phyloP scores from a whole-genome alignment of 2,797 vertebrate genomes.

The Chiloscyllium punctatum region DNA sequence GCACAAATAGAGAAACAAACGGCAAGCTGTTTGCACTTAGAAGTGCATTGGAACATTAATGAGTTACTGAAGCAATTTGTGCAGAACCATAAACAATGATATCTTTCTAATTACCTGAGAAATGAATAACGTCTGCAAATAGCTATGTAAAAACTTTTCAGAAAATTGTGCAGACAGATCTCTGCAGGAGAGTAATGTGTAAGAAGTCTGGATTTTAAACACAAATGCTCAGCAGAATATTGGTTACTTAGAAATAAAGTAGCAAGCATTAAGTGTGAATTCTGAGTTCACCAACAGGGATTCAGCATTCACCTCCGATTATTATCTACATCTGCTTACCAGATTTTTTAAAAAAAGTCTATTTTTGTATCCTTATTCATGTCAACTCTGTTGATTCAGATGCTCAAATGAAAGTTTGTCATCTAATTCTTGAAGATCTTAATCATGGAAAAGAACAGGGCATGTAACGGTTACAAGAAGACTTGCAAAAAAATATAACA shows the following conservation, averaged over 20 bases:
- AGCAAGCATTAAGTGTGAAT: not conserved
- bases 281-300: not conserved
- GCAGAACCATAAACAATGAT: not conserved
- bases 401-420: not conserved
- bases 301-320: not conserved
- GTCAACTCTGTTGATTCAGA: not conserved
- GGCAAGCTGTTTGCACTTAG: not conserved
- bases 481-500: not conserved
- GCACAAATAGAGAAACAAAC: not conserved
- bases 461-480: not conserved
- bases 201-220: not conserved
- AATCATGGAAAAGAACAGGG: not conserved
- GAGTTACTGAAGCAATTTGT: not conserved
- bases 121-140: not conserved
- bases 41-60: not conserved
- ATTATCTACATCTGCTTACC: slow-evolving; percentile 4
- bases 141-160: not conserved
- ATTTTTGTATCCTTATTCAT: not conserved
- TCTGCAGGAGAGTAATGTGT: not conserved
- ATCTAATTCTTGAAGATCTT: not conserved
- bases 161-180: not conserved
- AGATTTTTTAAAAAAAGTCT: not conserved
- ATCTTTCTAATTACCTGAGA: not conserved
- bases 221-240: not conserved
- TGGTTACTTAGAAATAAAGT: not conserved